Conservation (phyloP, 2,113 vertebrate species). For the Taxidea taxus region DNA sequence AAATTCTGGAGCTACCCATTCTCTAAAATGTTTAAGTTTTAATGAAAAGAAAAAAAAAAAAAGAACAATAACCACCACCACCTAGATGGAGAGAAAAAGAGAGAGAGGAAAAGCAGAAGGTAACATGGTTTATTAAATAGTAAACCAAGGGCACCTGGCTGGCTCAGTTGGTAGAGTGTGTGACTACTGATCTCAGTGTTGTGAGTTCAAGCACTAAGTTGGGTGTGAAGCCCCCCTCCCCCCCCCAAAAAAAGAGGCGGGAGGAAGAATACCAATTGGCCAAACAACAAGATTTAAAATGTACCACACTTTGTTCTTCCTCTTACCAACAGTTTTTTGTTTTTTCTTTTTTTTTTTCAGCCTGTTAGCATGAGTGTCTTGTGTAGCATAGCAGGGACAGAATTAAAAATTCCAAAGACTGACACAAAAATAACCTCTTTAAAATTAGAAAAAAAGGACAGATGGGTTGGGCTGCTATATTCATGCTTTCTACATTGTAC, state of each 20-base stretch:
- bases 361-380: background rate
- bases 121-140: background rate
- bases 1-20: background rate
- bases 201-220: background rate
- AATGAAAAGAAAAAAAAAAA: background rate
- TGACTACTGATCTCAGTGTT: background rate
- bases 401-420: conserved; percentile 26
- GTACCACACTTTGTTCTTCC: background rate
- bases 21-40: background rate
- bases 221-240: background rate
- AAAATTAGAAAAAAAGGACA: conserved; percentile 48
- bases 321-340: background rate
- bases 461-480: background rate
- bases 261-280: background rate
- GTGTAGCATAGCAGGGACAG: background rate
- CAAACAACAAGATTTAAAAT: background rate
- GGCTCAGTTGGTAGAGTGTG: background rate
- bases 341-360: background rate
- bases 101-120: background rate
- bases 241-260: background rate
- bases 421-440: conserved; percentile 47
- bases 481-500: background rate
- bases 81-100: background rate
- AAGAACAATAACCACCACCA: background rate
- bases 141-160: background rate